Conservation (phyloP, 2,888 invertebrate genomes). For the Lobophora halterata region DNA sequence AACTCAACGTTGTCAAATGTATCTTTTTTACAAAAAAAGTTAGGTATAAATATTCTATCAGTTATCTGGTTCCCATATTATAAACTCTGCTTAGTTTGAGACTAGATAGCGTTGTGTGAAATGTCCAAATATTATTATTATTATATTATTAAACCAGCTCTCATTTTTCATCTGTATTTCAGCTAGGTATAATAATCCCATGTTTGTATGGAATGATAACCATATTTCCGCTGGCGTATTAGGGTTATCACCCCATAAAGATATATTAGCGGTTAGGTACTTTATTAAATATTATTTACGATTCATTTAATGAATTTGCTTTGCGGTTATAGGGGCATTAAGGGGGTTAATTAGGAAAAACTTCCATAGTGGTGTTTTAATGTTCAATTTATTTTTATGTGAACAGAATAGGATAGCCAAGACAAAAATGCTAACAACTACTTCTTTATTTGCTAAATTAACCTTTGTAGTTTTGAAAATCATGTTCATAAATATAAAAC, state of each 20-base stretch:
- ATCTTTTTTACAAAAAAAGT: no score
- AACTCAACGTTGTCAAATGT: no score
- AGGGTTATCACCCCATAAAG: constrained; percentile 67
- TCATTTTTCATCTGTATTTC: not conserved
- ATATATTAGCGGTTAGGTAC: constrained; percentile 50
- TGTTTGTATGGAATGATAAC: constrained; percentile 65
- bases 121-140: no score
- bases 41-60: no score
- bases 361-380: constrained; percentile 1
- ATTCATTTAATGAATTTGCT: constrained; percentile 59
- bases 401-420: no score
- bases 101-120: no score
- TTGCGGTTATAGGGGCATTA: constrained; percentile 25
- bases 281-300: constrained; percentile 68
- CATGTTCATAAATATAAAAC: no score
- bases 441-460: no score
- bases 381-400: constrained; percentile 1
- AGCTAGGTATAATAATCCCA: constrained; percentile 43
- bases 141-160: constrained; percentile 3
- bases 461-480: no score
- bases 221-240: constrained; percentile 63
- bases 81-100: no score
- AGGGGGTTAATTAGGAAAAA: constrained; percentile 24
- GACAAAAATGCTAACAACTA: no score
- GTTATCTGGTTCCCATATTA: no score